phyloP scores from a whole-genome alignment of 2,113 vertebrate genomes.

The Oreochromis tanganicae region DNA sequence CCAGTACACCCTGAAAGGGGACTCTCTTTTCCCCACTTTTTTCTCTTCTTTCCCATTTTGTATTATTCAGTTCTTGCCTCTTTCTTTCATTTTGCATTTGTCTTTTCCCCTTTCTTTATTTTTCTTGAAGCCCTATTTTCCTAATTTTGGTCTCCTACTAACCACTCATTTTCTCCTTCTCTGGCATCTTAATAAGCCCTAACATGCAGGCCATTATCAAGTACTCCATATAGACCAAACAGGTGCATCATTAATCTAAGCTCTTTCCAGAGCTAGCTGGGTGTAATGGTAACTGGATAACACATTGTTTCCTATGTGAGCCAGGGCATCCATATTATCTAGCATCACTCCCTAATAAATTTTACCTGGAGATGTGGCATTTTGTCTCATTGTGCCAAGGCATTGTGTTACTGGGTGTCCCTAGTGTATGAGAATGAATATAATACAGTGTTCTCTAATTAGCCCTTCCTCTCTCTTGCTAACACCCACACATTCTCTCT shows the following conservation, averaged over 20 bases:
- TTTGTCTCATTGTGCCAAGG: constrained; percentile 26
- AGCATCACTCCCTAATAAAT: constrained; percentile 59
- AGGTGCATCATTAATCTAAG: constrained; percentile 63
- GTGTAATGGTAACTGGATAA: constrained; percentile 61
- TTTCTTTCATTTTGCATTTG: background rate
- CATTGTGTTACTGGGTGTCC: constrained; percentile 42
- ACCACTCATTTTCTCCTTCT: background rate
- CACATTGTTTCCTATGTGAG: constrained; percentile 60
- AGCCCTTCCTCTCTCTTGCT: background rate
- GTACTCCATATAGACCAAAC: constrained; percentile 43
- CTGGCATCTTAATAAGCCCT: constrained; percentile 41
- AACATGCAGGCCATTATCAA: constrained; percentile 37
- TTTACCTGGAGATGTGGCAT: constrained; percentile 42
- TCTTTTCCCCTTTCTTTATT: background rate
- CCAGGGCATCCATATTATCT: constrained; percentile 60
- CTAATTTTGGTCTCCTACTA: constrained; percentile 3
- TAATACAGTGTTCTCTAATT: constrained; percentile 36
- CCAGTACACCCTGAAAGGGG: background rate
- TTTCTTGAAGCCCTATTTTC: background rate
- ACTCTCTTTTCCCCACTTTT: background rate
- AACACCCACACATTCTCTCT: constrained; percentile 8
- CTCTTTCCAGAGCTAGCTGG: constrained; percentile 32
- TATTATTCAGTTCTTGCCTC: background rate
- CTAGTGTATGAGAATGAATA: constrained; percentile 34
- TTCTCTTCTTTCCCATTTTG: background rate